Evolutionary conservation across 2,888 invertebrate genomes (phyloP).

Genomic region (Morpho deidamia): DNA sequence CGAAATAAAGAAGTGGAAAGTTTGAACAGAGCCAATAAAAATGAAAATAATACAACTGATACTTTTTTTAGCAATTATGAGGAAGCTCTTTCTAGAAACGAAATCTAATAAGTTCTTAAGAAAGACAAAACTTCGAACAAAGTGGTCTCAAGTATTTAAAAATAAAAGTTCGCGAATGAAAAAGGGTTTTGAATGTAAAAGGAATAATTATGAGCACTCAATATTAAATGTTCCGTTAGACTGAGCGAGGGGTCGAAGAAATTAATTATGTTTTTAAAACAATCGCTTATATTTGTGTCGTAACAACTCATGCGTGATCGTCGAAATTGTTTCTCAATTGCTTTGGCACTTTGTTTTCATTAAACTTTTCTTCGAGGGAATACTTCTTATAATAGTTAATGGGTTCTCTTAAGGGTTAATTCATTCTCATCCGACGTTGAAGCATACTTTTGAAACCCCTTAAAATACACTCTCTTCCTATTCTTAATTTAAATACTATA

Average conservation of each 20-base stretch:
- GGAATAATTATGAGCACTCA: conserved; percentile 76
- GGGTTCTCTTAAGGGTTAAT: conserved; percentile 22
- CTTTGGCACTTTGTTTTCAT: conserved; percentile 72
- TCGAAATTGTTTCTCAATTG: conserved; percentile 75
- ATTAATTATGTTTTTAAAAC: conserved; percentile 78
- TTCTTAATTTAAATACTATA: not conserved
- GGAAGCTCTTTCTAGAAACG: conserved; percentile 26
- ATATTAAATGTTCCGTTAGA: conserved; percentile 77
- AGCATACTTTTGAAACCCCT: conserved; percentile 17
- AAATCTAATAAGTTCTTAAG: conserved; percentile 29
- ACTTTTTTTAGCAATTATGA: conserved; percentile 29
- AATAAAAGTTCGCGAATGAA: conserved; percentile 58
- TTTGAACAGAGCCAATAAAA: conserved; percentile 35
- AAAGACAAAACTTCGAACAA: conserved; percentile 47
- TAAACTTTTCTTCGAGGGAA: conserved; percentile 55
- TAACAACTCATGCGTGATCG: conserved; percentile 71
- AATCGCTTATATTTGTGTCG: conserved; percentile 72
- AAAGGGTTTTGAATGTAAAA: conserved; percentile 68
- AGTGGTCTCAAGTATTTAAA: conserved; percentile 50
- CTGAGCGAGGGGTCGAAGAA: conserved; percentile 67
- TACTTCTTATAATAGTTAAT: conserved; percentile 31
- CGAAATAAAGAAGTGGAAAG: conserved; percentile 48
- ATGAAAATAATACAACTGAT: conserved; percentile 28
- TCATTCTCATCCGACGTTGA: conserved; percentile 17
- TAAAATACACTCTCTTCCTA: conserved; percentile 2